phyloP scores from a whole-genome alignment of 2,888 invertebrate species.

The Stratiomys singularior region DNA sequence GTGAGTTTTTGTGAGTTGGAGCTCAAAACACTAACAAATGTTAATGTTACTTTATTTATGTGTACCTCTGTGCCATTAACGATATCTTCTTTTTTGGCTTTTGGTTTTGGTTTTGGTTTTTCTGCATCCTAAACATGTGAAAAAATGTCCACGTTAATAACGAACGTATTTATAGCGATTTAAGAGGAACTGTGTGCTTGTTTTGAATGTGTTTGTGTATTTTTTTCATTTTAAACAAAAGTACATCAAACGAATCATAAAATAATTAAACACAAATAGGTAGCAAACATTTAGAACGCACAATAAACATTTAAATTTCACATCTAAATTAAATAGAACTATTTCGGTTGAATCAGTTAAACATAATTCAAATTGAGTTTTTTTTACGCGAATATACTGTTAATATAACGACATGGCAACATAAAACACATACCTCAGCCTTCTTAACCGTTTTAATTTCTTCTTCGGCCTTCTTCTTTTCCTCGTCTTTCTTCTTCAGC shows the following conservation, averaged over 20 bases:
- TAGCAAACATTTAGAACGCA: too few species aligned
- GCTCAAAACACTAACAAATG: too few species aligned
- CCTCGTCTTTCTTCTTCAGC: constrained; percentile 58
- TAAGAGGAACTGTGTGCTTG: not conserved
- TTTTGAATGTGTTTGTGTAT: not conserved
- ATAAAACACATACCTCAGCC: constrained; percentile 35
- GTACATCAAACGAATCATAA: too few species aligned
- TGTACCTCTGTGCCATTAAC: constrained; percentile 32
- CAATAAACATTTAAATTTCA: too few species aligned
- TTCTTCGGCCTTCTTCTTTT: constrained; percentile 56
- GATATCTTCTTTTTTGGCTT: constrained; percentile 17
- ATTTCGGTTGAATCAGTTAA: too few species aligned
- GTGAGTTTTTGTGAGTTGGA: too few species aligned
- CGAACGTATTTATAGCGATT: not conserved
- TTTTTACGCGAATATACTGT: too few species aligned
- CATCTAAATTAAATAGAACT: too few species aligned
- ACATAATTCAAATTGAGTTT: too few species aligned
- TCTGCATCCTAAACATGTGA: not conserved
- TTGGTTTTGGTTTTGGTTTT: not conserved
- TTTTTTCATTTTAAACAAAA: not conserved
- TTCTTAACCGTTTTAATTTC: constrained; percentile 56
- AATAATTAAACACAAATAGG: too few species aligned
- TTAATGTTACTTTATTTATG: not conserved
- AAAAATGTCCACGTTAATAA: not conserved
- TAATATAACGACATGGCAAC: too few species aligned